Percentiles rank a stretch among this genome's conserved stretches.
phyloP scores from a whole-genome alignment of 2,888 invertebrate species.

The Drosophila colorata region DNA sequence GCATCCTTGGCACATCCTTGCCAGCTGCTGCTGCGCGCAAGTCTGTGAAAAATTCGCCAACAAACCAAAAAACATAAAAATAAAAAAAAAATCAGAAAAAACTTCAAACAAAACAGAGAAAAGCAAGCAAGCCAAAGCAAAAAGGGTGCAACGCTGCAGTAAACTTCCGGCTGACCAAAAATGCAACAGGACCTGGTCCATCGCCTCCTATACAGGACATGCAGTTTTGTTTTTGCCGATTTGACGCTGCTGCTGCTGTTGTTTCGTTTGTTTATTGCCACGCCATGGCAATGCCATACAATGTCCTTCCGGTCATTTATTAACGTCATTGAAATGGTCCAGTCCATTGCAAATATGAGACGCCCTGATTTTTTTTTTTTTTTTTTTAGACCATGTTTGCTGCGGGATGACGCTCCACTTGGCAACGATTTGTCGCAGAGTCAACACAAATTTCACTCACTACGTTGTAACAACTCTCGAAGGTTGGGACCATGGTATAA shows the following conservation, averaged over 20 bases:
- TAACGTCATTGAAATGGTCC: slow-evolving; percentile 76
- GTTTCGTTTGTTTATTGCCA: slow-evolving; percentile 74
- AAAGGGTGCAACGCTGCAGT: slow-evolving; percentile 77
- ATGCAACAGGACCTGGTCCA: slow-evolving; percentile 75
- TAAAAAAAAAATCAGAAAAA: neutral
- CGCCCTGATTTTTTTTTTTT: slow-evolving; percentile 39
- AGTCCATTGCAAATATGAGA: slow-evolving; percentile 50
- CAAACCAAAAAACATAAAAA: slow-evolving; percentile 49
- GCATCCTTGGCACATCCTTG: slow-evolving; percentile 36
- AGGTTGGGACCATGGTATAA: slow-evolving; percentile 53
- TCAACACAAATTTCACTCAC: slow-evolving; percentile 69
- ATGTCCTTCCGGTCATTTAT: slow-evolving; percentile 81
- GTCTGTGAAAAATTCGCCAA: slow-evolving; percentile 74
- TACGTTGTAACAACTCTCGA: slow-evolving; percentile 42
- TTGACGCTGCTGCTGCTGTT: slow-evolving; percentile 42
- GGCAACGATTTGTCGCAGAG: slow-evolving; percentile 77
- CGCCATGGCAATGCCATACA: slow-evolving; percentile 74
- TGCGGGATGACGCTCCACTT: slow-evolving; percentile 57
- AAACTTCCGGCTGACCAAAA: slow-evolving; percentile 76
- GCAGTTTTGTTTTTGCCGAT: slow-evolving; percentile 46
- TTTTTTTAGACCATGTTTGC: slow-evolving; percentile 48
- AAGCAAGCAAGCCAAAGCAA: slow-evolving; percentile 28
- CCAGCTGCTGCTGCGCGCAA: slow-evolving; percentile 61
- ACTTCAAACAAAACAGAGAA: slow-evolving; percentile 39
- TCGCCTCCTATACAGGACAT: slow-evolving; percentile 45